Conservation (phyloP, 2,888 invertebrate genomes). For the Meghimatium bilineatum region DNA sequence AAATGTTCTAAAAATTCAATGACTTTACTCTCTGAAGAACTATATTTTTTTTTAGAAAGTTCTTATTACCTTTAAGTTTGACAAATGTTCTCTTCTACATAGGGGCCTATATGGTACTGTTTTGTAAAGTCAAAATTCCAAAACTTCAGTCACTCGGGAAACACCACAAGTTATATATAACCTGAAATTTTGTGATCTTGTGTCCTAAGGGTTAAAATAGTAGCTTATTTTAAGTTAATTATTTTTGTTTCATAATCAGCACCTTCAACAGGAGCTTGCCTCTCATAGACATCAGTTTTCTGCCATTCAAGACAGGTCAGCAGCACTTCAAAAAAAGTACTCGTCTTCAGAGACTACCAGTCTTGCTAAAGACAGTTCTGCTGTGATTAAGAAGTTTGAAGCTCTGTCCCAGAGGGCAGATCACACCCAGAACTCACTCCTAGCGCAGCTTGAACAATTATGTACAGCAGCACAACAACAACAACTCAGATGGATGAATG, state of each 20-base stretch:
- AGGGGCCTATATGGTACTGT: too few species aligned
- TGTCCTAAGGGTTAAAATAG: too few species aligned
- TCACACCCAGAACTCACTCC: slow-evolving; percentile 81
- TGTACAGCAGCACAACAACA: slow-evolving; percentile 90
- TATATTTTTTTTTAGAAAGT: too few species aligned
- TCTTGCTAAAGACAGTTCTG: slow-evolving; percentile 71
- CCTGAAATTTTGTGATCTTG: too few species aligned
- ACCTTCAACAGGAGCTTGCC: slow-evolving; percentile 84
- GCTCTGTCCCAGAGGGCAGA: slow-evolving; percentile 86
- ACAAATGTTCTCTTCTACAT: too few species aligned
- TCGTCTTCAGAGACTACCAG: slow-evolving; percentile 72
- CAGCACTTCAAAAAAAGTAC: slow-evolving; percentile 65
- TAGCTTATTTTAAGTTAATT: neutral
- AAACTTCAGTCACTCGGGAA: too few species aligned
- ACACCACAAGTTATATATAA: too few species aligned
- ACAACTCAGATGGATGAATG: slow-evolving; percentile 87
- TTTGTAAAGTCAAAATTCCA: too few species aligned
- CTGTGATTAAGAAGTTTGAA: slow-evolving; percentile 80
- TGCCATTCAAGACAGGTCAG: slow-evolving; percentile 85
- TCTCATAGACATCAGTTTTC: slow-evolving; percentile 86
- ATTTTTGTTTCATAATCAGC: slow-evolving; percentile 56
- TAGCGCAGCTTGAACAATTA: slow-evolving; percentile 89
- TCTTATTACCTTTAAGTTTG: too few species aligned
- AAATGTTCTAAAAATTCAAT: too few species aligned
- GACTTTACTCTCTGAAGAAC: too few species aligned